Evolutionary conservation across 1,140 invertebrate species (phyloP).

Genomic region (Cryptotermes secundus): DNA sequence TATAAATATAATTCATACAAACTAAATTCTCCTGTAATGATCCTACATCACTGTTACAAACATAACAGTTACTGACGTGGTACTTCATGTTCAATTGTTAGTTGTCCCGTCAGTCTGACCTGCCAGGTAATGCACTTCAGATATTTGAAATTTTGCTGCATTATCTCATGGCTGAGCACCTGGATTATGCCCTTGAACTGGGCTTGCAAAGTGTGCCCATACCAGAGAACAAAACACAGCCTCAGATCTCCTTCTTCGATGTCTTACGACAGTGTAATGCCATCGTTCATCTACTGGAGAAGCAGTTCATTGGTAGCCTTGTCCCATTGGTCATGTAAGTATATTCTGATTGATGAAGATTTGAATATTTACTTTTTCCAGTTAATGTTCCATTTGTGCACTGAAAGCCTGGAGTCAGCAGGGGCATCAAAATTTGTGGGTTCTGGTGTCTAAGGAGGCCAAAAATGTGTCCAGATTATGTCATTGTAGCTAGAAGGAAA

Average conservation of each 20-base stretch:
- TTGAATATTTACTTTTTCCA: neutral
- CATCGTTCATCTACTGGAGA: conserved; percentile 93
- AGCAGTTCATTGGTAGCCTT: conserved; percentile 88
- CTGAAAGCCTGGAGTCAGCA: too few species aligned
- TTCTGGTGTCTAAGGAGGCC: too few species aligned
- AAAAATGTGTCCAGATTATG: too few species aligned
- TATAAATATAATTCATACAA: too few species aligned
- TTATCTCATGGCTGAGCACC: conserved; percentile 86
- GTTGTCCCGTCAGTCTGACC: conserved; percentile 79
- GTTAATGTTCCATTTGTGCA: conserved; percentile 25
- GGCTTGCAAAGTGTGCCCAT: conserved; percentile 89
- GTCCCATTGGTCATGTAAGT: conserved; percentile 83
- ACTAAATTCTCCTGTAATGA: too few species aligned
- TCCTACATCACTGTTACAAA: too few species aligned
- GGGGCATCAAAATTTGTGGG: too few species aligned
- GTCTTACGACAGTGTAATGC: conserved; percentile 93
- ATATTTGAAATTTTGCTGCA: conserved; percentile 87
- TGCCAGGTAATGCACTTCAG: conserved; percentile 76
- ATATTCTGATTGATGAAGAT: conserved; percentile 4
- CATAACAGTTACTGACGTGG: neutral
- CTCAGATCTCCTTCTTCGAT: conserved; percentile 92
- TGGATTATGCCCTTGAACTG: conserved; percentile 94
- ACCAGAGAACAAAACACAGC: conserved; percentile 63
- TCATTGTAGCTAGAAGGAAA: too few species aligned
- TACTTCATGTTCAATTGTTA: conserved; percentile 42